Percentiles rank a stretch among this genome's conserved stretches.
These are phyloP conservation scores for Cepphus grylle DNA, from an alignment of 2,113 vertebrate species.

Conservation along the genomic window DNA sequence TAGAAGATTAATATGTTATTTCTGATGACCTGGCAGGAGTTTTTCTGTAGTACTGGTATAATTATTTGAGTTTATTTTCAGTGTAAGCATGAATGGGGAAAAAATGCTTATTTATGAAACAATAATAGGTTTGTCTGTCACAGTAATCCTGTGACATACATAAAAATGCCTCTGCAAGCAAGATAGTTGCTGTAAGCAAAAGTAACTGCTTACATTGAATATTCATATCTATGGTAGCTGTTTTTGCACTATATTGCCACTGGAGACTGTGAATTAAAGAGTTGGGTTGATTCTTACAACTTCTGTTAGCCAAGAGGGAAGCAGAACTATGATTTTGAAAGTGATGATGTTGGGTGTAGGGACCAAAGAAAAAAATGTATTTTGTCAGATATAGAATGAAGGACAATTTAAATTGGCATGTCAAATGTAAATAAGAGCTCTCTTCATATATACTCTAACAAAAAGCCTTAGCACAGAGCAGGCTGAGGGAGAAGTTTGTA, in stretches of 20 bases:
- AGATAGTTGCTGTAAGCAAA: not conserved
- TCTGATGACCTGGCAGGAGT: not conserved
- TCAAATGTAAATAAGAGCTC: not conserved
- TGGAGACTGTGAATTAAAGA: not conserved
- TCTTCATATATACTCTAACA: not conserved
- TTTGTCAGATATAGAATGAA: not conserved
- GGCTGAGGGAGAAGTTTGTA: not conserved
- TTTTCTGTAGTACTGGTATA: not conserved
- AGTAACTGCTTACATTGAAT: not conserved
- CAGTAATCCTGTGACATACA: not conserved
- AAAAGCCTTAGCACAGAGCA: not conserved
- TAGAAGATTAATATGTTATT: not conserved
- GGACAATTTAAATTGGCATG: not conserved
- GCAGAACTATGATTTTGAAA: not conserved
- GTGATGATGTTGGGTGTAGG: not conserved
- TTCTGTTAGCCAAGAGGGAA: not conserved
- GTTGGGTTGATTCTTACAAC: not conserved
- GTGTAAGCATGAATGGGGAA: not conserved
- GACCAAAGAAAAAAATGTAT: not conserved
- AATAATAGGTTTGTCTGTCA: not conserved
- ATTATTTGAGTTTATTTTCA: not conserved
- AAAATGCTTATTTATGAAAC: not conserved
- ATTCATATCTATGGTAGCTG: not conserved
- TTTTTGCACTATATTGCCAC: not conserved
- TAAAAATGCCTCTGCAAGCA: not conserved